Base-by-base conservation (phyloP, 2,797 vertebrate species). In the Pteronotus mesoamericanus region DNA sequence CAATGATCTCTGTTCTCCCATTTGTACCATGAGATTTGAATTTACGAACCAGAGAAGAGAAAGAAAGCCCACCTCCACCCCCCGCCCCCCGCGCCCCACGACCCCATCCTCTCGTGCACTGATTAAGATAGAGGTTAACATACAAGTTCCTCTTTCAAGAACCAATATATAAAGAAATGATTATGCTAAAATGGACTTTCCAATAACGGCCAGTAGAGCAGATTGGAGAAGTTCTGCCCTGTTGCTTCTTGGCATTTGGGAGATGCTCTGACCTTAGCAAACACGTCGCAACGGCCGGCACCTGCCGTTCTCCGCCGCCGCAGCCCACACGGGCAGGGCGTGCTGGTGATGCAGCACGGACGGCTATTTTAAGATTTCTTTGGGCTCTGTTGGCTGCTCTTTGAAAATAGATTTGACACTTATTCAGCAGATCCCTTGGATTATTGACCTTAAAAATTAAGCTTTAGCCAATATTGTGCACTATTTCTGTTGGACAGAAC, bases 331-430 rank as follows among this genome's bases (percentile, higher is more conserved):
- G 44, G 1, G 16, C 44, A 53, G n/a, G 46, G 51, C 7, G 21
- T 9, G 16, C 29, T 3, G 72, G 44, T 26, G 2, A 86, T 34
- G 89, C 59, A 68, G 84, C 72, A 44, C 19, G 22, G 1, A 16
- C 2, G 29, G 85, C 51, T 95, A 93, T 94, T 95, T 96, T 86
- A 93, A 90, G 86, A 92, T 88, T 94, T 80, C 94, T 95, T 51
- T 2, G 8, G 85, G 84, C 85, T 94, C 77, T 90, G 48, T 91
- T 92, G 88, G 69, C 12, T 86, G 82, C 95, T 96, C 95, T 96
- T 96, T 95, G 86, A 94, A 95, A 97, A 85, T 82, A 97, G 91
- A 97, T 90, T 92, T 95, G 91, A 94, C n/a, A 96, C 86, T 94
- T 87, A 94, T 55, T 96, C 95, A 96, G 97, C 77, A 96, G 91